Evolutionary conservation across 2,797 vertebrate genomes (phyloP).

Genomic region (Neosalanx taihuensis): DNA sequence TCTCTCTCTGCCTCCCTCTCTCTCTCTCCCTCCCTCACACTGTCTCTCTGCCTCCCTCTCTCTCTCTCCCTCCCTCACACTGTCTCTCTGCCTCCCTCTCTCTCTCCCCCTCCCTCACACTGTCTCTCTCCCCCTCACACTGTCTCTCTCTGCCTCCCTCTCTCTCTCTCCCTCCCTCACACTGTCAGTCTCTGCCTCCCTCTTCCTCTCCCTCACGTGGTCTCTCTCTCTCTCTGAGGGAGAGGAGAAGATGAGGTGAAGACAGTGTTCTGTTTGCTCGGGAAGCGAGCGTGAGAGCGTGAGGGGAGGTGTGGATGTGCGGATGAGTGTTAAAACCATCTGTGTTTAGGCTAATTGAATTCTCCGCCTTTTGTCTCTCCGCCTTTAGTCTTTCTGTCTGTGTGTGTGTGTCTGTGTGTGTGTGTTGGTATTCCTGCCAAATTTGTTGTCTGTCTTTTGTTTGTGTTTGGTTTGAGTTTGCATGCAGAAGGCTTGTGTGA

Average conservation of each 20-base stretch:
- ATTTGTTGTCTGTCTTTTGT: no score
- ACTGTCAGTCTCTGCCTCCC: neutral
- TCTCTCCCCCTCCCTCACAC: neutral
- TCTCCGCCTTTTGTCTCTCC: neutral
- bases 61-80: conserved; percentile 9
- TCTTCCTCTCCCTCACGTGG: no score
- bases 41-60: conserved; percentile 16
- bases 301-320: neutral
- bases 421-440: no score
- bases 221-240: neutral
- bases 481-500: no score
- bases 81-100: conserved; percentile 16
- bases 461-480: no score
- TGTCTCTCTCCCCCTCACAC: neutral
- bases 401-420: conserved; percentile 15
- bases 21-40: conserved; percentile 17
- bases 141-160: conserved; percentile 6
- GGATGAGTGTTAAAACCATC: neutral
- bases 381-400: conserved; percentile 11
- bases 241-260: neutral
- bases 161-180: conserved; percentile 4
- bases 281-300: neutral
- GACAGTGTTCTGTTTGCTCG: neutral
- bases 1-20: neutral
- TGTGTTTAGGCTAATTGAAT: neutral